A percentile compares a stretch with the other conserved stretches of the same genome.
phyloP scores from a whole-genome alignment of 2,888 invertebrate genomes.

The Ochropleura plecta region DNA sequence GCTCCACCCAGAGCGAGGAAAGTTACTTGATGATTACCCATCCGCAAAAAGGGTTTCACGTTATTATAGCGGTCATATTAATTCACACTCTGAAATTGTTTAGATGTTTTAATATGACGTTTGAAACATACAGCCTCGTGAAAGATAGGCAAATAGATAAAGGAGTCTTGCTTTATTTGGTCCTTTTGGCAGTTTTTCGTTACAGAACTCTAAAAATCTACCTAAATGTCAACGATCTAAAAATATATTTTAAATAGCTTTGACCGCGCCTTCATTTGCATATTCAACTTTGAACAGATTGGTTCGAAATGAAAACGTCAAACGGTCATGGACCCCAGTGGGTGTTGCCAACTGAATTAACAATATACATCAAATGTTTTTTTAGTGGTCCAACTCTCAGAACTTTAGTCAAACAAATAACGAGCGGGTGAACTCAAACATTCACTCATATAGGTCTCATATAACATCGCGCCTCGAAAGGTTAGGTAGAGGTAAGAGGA shows the following conservation, averaged over 20 bases:
- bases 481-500: no score
- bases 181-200: not conserved
- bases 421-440: not conserved
- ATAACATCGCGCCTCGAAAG: no score
- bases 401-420: not conserved
- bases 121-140: not conserved
- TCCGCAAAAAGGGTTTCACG: not conserved
- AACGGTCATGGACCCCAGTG: not conserved
- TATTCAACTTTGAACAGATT: slow-evolving; percentile 10
- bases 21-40: no score
- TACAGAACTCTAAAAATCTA: not conserved
- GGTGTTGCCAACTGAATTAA: slow-evolving; percentile 6
- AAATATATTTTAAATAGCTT: slow-evolving; percentile 1
- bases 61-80: not conserved
- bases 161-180: accelerated
- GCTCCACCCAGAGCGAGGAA: no score
- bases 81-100: not conserved
- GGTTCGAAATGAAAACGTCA: not conserved
- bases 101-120: not conserved
- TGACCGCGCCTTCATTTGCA: slow-evolving; percentile 5
- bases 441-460: not conserved
- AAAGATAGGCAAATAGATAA: not conserved
- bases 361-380: slow-evolving; percentile 32
- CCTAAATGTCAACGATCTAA: slow-evolving; percentile 11
- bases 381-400: not conserved